Base-by-base conservation (phyloP, 2,797 vertebrate genomes). In the Mus spretus region DNA sequence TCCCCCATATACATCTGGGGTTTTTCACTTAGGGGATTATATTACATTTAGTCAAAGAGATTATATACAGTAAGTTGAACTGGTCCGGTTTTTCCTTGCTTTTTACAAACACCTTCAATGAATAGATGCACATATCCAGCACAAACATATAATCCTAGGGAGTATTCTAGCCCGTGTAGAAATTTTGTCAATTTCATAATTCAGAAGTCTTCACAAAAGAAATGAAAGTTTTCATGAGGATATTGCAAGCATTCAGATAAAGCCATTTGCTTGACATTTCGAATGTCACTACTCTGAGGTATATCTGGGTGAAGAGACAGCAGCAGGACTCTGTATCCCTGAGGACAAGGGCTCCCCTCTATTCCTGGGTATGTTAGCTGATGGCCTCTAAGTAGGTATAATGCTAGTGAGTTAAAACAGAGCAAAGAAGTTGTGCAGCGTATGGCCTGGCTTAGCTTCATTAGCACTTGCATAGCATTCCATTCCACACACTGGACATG, bases 261-360 rank as follows among this genome's bases (percentile, higher is more conserved):
- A 77, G 31, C 2, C 9, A 28, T 74, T 57, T 24, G 31, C 19
- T 15, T 80, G 81, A 75, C 34, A 22, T 0, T 19, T 5, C 2
- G 6, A 28, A n/a, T 13, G 44, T 11, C 91, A 37, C n/a, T 37
- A 59, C 70, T 53, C 13, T 7, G 1, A 74, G 34, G 7, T 44
- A 67, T 40, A 17, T 17, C 1, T 0, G 1, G 20, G 63, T 85
- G 70, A 37, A 83, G 72, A 63, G 57, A 67, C 6, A 57, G 15
- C 7, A 3, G 10, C 5, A 61, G 26, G 37, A 28, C 67, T 85
- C 44, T 11, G n/a, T 85, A 47, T 91, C 94, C 85, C 78, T 55
- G 44, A 61, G 93, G 77, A 82, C 40, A 93, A 97, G 89, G 85
- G 84, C 90, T 90, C 81, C 89, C 61, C 37, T 92, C 78, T 95